Base-by-base conservation (phyloP, 2,113 vertebrate genomes). In the Crotalus viridis region DNA sequence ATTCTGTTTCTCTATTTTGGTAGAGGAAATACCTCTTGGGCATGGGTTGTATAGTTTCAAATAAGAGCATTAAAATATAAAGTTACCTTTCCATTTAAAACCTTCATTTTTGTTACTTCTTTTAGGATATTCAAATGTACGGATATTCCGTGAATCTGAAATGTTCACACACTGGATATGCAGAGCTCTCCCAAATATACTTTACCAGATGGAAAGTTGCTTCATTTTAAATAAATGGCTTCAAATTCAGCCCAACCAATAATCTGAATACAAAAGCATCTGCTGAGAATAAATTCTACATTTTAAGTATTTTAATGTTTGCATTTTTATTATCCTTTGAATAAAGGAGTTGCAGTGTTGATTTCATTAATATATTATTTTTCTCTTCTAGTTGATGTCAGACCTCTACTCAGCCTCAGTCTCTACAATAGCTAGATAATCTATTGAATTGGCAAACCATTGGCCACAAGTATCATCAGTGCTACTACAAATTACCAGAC, bases 81-180 rank as follows among this genome's bases (percentile, higher is more conserved):
- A 81, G 17, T 39, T 33, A 39, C 28, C 90, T 93, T 46, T 5
- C 69, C 56, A 93, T 93, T 93, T 92, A 86, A 10, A 89, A 0
- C 0, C 51, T 4, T 93, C 56, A 86, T 91, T 59, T 13, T 74
- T 93, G 94, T 91, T 61, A 0, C 92, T 89, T n/a, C 92, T 94
- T 95, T 85, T 91, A 93, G 57, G 51, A 21, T 94, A 21, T 89
- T 1, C 0, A 0, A 15, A 93, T 93, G 94, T 91, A 92, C 86
- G 93, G n/a, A 90, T 93, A 85, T 15, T 87, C 74, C 8, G 0
- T 81, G 22, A 54, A 93, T 88, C 91, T 81, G 0, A 54, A 93
- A 64, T 93, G 57, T 28, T 19, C 33, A 1, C 43, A 39, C 43
- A 39, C 43, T 64, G 85, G 19, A 21, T 39, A 43, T 81, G 74